Evolutionary conservation across 2,888 invertebrate species (phyloP).

Genomic region (Melinaea menophilus): DNA sequence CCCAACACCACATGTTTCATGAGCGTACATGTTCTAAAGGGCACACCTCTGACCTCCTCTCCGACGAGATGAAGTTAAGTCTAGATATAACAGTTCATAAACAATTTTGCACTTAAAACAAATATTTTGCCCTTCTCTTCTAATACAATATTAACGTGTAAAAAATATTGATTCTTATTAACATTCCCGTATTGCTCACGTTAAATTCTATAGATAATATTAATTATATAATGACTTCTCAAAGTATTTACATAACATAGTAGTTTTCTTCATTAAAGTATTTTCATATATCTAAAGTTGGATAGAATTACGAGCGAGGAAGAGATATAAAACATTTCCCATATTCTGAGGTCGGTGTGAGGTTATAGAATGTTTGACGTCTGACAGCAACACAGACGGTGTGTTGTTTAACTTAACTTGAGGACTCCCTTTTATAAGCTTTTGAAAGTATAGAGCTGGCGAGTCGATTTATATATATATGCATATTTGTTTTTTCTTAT

Average conservation of each 20-base stretch:
- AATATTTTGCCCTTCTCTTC: neutral
- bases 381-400: constrained; percentile 26
- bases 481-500: too few species aligned
- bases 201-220: too few species aligned
- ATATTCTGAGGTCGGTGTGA: constrained; percentile 21
- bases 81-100: neutral
- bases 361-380: constrained; percentile 29
- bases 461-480: neutral
- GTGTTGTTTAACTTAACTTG: constrained; percentile 27
- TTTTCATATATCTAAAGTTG: neutral
- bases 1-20: constrained; percentile 15
- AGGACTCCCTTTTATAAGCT: constrained; percentile 23
- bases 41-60: constrained; percentile 29
- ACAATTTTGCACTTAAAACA: neutral
- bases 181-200: too few species aligned
- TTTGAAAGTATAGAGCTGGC: constrained; percentile 21
- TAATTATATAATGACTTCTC: too few species aligned
- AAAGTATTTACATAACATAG: too few species aligned
- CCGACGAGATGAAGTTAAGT: constrained; percentile 21
- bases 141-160: too few species aligned
- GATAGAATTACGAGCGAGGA: constrained; percentile 1
- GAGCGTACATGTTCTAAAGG: constrained; percentile 25
- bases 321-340: constrained; percentile 6
- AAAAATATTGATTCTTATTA: too few species aligned
- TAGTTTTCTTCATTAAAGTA: neutral